Evolutionary conservation across 2,797 vertebrate genomes (phyloP), one percentile per base, ranked within the genome.

Genomic region (Tolypeutes matacus): DNA sequence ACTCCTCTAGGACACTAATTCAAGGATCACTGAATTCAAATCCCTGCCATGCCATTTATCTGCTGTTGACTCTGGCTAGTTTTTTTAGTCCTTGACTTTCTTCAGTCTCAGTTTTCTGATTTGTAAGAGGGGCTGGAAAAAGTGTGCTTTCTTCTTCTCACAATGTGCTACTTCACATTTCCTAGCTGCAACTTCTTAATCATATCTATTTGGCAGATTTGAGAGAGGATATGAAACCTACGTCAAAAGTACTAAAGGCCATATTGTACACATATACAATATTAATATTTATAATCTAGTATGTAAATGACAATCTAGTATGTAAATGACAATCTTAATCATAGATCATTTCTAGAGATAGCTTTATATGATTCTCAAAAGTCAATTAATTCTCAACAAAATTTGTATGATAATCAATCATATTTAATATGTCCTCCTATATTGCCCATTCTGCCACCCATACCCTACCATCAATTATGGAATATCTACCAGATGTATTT

Each of bases 161-260:
- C 6, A 17, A 5, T 29, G 20, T 36, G 49, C 75, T n/a, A 83
- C 6, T 85, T 82, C 31, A 31, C 7, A 17, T 60, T 11, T 62
- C 42, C 27, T 84, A 75, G 34, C 39, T 89, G n/a, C 9, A 6
- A 42, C 34, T 75, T 69, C n/a, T 85, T 42, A 62, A 29, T 49
- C 25, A 29, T 42, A 29, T 75, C 14, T 9, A 75, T 60, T 85
- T 78, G 77, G 49, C 46, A 62, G 64, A 85, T 60, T 8, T 70
- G 23, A 15, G 10, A 27, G 1, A 88, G 2, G 18, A 39, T 85
- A 69, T 46, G n/a, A 80, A 12, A 85, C 3, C 69, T 91, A 84
- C 80, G 83, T 92, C 76, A 92, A 93, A 95, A 87, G 76, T 87
- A 95, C 60, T 83, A 86, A 92, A 58, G 92, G 18, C 75, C 20